Evolutionary conservation across 2,113 vertebrate genomes (phyloP).

Genomic region (Aegotheles bennettii): DNA sequence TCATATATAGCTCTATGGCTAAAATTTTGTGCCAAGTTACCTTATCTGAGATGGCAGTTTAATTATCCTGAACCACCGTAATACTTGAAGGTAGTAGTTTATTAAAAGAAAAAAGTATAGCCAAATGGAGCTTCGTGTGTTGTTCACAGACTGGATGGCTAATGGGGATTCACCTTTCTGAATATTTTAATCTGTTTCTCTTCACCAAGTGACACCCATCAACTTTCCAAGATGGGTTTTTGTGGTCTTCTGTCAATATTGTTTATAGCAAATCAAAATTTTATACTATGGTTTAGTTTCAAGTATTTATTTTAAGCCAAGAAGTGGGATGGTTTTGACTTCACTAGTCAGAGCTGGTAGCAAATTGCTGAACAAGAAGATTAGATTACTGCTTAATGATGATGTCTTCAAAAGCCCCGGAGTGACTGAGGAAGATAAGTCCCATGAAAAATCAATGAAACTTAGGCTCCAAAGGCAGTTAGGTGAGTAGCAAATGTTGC

Average conservation of each 20-base stretch:
- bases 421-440: constrained; percentile 9
- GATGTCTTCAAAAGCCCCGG: constrained; percentile 31
- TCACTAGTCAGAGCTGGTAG: background rate
- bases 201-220: constrained; percentile 1
- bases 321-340: background rate
- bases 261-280: background rate
- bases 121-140: background rate
- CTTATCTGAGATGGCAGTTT: constrained; percentile 34
- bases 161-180: background rate
- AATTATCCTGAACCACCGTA: constrained; percentile 43
- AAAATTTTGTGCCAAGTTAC: constrained; percentile 50
- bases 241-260: background rate
- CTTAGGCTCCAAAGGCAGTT: constrained; percentile 4
- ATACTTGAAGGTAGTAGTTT: background rate
- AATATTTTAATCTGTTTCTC: constrained; percentile 2
- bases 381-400: constrained; percentile 48
- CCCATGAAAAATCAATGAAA: constrained; percentile 44
- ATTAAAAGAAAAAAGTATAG: background rate
- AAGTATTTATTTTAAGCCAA: background rate
- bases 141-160: background rate
- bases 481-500: constrained; percentile 34
- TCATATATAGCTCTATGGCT: background rate
- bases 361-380: background rate
- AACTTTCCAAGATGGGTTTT: background rate
- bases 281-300: background rate